Evolutionary conservation across 2,888 invertebrate species (phyloP), one percentile per base, ranked within the genome.

Genomic region (Clanis bilineata): DNA sequence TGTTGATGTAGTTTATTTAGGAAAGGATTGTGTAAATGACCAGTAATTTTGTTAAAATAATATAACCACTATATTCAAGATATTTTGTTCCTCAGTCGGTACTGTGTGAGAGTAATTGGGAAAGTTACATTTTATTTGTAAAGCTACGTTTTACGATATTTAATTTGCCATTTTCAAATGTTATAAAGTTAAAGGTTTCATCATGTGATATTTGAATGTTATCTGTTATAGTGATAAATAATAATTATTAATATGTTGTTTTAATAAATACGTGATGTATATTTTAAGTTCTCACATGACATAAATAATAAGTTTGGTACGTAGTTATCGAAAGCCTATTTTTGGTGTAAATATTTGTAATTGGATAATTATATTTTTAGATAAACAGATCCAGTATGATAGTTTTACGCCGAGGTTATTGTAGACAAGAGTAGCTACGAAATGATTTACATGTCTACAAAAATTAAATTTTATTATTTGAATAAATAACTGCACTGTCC

Each of bases 141-240:
- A 74, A 70, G 63, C 69, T 77, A 69, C 75, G 65, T 66, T 68
- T 61, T 63, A 71, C 67, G 67, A 64, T 77, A 73, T 76, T 76
- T 77, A 73, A 74, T 76, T 88, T 84, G 87, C 84, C 86, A 86
- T 86, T 86, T 73, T 80, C 76, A 82, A 80, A 78, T 80, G 81
- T 86, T 86, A 79, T 71, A 67, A 79, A 84, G 86, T 82, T 85
- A 86, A 76, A 80, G 84, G 84, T 86, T 86, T 88, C 83, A 83
- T 86, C 76, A 89, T 92, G 91, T 92, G 91, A 92, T 92, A 92
- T 91, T 88, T 86, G 76, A 83, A 90, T 90, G 90, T 91, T 91
- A 90, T 91, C 80, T 89, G 90, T 90, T 91, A 86, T 83, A 79
- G 83, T 84, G 85, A 88, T 88, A 83, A 81, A 85, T 82, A 74